These are phyloP conservation scores for Athene noctua DNA, from an alignment of 2,113 vertebrate genomes.

Conservation along the genomic window DNA sequence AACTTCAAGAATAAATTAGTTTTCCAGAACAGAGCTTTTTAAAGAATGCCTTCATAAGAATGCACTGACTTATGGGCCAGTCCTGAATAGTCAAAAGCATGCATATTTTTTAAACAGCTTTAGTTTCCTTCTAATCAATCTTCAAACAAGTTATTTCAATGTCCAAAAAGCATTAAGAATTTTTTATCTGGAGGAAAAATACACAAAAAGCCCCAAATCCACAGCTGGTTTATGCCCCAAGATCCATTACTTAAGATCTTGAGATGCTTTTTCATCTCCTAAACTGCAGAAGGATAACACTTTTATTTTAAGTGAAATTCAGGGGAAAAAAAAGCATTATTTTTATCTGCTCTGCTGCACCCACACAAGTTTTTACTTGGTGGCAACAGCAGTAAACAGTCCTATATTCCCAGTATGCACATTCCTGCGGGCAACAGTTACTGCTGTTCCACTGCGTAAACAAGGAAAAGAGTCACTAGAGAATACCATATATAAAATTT, in stretches of 20 bases:
- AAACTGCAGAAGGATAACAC: neutral
- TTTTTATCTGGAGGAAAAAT: neutral
- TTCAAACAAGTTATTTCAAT: neutral
- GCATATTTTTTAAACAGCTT: neutral
- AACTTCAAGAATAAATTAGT: neutral
- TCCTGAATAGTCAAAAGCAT: neutral
- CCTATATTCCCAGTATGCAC: neutral
- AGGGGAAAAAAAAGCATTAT: fast-evolving
- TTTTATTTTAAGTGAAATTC: neutral
- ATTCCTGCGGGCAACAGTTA: neutral
- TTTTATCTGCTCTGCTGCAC: neutral
- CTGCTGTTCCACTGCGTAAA: neutral
- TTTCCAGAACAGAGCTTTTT: neutral
- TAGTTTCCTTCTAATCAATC: neutral
- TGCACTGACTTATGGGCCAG: neutral
- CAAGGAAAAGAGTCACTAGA: neutral
- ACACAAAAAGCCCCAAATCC: neutral
- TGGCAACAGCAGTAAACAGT: neutral
- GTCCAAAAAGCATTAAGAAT: neutral
- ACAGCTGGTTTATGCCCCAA: neutral
- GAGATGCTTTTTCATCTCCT: neutral
- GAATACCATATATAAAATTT: neutral
- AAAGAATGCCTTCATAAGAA: neutral
- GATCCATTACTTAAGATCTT: neutral
- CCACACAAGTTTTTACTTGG: neutral